Evolutionary conservation across 2,888 invertebrate genomes (phyloP).

Genomic region (Deroplatys truncata): DNA sequence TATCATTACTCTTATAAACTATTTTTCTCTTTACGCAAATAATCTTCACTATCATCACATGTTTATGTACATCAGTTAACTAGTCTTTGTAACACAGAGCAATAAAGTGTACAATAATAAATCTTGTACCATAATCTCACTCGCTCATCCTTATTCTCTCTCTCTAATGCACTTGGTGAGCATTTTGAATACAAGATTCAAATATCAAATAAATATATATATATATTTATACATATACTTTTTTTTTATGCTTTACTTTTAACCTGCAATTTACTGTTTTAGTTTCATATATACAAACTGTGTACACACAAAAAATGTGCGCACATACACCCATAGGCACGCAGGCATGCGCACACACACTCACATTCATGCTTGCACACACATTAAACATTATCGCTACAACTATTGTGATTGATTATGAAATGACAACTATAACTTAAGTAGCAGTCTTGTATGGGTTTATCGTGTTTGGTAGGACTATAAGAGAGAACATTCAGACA

Average conservation of each 20-base stretch:
- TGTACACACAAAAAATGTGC: too few relatives aligned
- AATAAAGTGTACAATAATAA: not conserved
- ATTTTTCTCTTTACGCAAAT: not conserved
- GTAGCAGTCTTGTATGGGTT: not conserved
- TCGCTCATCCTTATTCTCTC: not conserved
- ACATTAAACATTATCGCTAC: not conserved
- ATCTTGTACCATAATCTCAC: not conserved
- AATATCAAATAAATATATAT: constrained; percentile 17
- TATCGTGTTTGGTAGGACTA: not conserved
- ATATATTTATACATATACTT: not conserved
- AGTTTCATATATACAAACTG: not conserved
- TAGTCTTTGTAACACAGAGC: not conserved
- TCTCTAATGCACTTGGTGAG: constrained; percentile 22
- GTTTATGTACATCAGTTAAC: not conserved
- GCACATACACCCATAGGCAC: not conserved
- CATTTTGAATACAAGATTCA: constrained; percentile 18
- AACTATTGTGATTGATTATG: not conserved
- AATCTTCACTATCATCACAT: not conserved
- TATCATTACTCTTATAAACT: constrained; percentile 1
- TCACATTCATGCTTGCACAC: not conserved
- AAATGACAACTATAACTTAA: not conserved
- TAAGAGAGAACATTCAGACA: not conserved
- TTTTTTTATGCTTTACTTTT: not conserved
- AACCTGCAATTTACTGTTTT: not conserved
- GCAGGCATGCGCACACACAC: not conserved